Base-by-base conservation (phyloP, 2,113 vertebrate species). In the Typhlomys cinereus region DNA sequence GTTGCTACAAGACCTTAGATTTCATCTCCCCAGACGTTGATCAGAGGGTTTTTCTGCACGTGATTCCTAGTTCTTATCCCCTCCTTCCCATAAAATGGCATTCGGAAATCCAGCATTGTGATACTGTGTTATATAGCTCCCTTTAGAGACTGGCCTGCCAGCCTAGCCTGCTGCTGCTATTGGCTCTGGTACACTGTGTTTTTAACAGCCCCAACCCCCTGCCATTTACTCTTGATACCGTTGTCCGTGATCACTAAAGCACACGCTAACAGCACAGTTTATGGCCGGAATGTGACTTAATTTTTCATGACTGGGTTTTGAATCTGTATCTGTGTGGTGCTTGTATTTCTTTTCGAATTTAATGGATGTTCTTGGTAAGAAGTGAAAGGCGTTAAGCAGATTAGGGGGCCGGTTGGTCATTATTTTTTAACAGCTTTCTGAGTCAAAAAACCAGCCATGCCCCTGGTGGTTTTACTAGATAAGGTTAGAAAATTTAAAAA, bases 391-490 rank as follows among this genome's bases (percentile, higher is more conserved):
- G 84, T 88, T 95, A 92, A 97, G 86, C 84, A 89, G 96, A 92
- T 88, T 21, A 64, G 52, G 36, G n/a, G 7, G 95, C 67, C 61
- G 91, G 94, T n/a, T n/a, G n/a, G n/a, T 46, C 10, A 8, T 94
- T 96, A 13, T 95, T 91, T n/a, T 95, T 96, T 97, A 94, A 96
- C 96, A 91, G 97, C 96, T 97, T 96, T 97, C 92, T 92, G 31
- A 96, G 78, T 95, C 64, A 96, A 86, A 92, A 20, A 92, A 95
- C 88, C 18, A 95, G 90, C 92, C 31, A 25, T 86, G 79, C 73
- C 91, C 91, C 84, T 78, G 93, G 86, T 96, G 90, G 75, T 94
- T 75, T 79, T 93, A 85, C 89, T 96, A 91, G 90, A 83, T 91
- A 95, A 96, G 92, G 94, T 92, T 97, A 94, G 94, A 96, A 97